A percentile compares a stretch with the other conserved stretches of the same genome.
Conservation (phyloP, 2,797 vertebrate species). For the Coccyzus lansbergi region DNA sequence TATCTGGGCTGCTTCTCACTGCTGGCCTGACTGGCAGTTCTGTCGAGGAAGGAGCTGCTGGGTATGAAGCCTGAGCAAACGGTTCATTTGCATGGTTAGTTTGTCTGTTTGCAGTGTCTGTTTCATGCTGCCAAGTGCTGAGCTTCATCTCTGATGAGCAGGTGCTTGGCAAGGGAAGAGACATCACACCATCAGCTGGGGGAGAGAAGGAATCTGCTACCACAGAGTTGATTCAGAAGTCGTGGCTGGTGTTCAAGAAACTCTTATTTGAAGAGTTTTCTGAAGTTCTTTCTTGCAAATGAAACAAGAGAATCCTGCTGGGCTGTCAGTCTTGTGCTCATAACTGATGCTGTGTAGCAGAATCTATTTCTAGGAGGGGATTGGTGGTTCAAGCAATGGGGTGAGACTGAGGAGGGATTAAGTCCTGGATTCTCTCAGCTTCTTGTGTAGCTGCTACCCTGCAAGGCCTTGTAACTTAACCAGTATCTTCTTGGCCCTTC, state of each 20-base stretch:
- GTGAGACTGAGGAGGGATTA: accelerated
- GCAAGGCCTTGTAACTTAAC: background rate
- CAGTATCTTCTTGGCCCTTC: background rate
- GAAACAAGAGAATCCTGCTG: background rate
- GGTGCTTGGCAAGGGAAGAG: slow-evolving; percentile 49
- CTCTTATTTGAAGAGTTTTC: background rate
- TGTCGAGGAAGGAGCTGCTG: background rate
- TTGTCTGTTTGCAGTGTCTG: background rate
- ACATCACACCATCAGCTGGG: slow-evolving; percentile 27
- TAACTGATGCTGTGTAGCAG: background rate
- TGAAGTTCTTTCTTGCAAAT: background rate
- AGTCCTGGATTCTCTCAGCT: background rate
- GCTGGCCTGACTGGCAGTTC: accelerated
- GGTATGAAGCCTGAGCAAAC: background rate
- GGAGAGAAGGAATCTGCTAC: background rate
- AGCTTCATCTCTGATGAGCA: background rate
- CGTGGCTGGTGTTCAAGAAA: slow-evolving; percentile 42
- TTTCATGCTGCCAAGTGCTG: background rate
- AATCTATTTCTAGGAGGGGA: background rate
- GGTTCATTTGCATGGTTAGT: slow-evolving; percentile 11
- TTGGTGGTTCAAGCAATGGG: accelerated
- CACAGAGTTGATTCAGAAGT: background rate
- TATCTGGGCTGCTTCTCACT: accelerated
- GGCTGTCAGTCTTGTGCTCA: background rate
- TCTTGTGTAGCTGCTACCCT: background rate